Evolutionary conservation across 2,888 invertebrate genomes (phyloP), one percentile per base, ranked within the genome.

Genomic region (Boloria selene): DNA sequence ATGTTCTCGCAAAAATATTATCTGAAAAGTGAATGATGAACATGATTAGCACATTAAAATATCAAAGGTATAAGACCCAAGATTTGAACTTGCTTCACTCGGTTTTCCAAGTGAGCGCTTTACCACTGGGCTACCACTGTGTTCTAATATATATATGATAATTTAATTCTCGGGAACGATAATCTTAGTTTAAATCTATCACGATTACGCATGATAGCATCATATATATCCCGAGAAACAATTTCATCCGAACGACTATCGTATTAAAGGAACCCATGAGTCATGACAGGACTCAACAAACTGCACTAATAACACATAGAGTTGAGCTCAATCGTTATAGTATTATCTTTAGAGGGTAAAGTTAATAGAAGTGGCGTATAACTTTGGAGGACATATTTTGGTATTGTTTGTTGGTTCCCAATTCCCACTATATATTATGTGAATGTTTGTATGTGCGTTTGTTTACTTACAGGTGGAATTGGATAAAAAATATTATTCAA

Each of bases 251-350:
- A 65, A 22, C 58, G 54, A 56, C 64, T 61, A 66, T 58, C 66
- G 64, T 38, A 68, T 66, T 64, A 65, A 53, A 64, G 60, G 70
- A 68, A 71, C 59, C 70, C 71, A 66, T 62, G 64, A 64, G 45
- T 61, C 38, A 59, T 53, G 59, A 47, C 64, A 53, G 51, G 44
- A 42, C 38, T 52, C 64, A 62, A 60, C 49, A 64, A 53, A 54
- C 56, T 61, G 64, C 60, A 61, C 52, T 58, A 60, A 38, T 38
- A 65, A 47, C 61, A 50, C 54, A 53, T 38, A 61, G 45, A 54
- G 14, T 45, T 56, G 51, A 58, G 50, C 14, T 38, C 13, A 22
- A 38, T 38, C 10, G 56, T 38, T 64, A 47, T 51, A 17, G 38
- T 47, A 49, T 49, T 54, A 63, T 56, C 42, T 49, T n/a, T 42